Base-by-base conservation (phyloP, 2,113 vertebrate species). In the Prunella fulvescens region DNA sequence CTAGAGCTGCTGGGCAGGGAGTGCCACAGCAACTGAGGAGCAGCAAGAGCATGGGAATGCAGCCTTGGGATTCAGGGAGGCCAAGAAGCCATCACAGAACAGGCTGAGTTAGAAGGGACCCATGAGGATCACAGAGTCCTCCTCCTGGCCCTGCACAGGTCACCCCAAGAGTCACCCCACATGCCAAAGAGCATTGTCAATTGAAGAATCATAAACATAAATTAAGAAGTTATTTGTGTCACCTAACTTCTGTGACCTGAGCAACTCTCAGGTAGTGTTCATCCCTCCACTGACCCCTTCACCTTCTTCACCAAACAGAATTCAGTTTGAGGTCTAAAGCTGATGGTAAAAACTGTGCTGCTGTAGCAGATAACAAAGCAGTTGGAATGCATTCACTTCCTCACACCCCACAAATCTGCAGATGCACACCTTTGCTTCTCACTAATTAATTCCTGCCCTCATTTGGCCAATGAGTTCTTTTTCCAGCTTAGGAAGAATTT, bases 191-290 rank as follows among this genome's bases (percentile, higher is more conserved):
- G 42, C 3, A 24, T 19, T 56, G 42, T 11, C 29, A 40, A 35
- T 57, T 7, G 24, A 72, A 77, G 72, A 83, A 31, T 22, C 48
- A 42, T 12, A 22, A 31, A 69, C 72, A 64, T 9, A 29, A 83
- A 54, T 8, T 4, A 26, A 67, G 20, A 60, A 79, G 20, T 24
- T 71, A 29, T 33, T 51, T 64, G 26, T 69, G 72, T 14, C 73
- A 45, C 29, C 8, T 60, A 23, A 72, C 20, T 78, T 69, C 20
- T 70, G 31, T 33, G 45, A 56, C 24, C 58, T 2, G 5, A 73
- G 35, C 0, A 10, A 8, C 33, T 80, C 33, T 26, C 53, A 47
- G 54, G 54, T 6, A 29, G 58, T 10, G 17, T 6, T 50, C 0
- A 1, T 39, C 40, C 37, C 20, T 66, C 13, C 48, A 14, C 9